Percentiles rank a stretch among this genome's conserved stretches.
Conservation (phyloP, 2,888 invertebrate species). For the Tryphoninae sp. region DNA sequence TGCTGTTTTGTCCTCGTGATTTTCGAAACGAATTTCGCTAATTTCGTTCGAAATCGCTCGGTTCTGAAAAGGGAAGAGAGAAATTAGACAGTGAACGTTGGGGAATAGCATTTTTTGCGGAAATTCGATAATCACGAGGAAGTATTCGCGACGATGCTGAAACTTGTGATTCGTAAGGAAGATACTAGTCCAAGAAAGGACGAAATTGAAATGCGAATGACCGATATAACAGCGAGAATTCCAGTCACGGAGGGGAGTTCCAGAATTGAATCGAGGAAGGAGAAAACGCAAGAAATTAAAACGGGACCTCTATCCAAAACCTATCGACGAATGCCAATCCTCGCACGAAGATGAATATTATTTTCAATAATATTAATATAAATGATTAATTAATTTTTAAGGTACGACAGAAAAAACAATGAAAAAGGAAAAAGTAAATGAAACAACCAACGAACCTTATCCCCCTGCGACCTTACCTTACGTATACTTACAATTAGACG, state of each 20-base stretch:
- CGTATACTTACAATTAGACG: background rate
- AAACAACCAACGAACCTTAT: slow-evolving; percentile 32
- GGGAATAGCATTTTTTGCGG: background rate
- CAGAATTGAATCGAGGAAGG: slow-evolving; percentile 20
- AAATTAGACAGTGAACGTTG: background rate
- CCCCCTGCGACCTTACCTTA: background rate
- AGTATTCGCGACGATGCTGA: slow-evolving; percentile 31
- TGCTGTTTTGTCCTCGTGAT: slow-evolving; percentile 53
- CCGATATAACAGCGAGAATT: slow-evolving; percentile 43
- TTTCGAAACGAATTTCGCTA: background rate
- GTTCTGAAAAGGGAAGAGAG: background rate
- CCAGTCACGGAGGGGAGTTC: slow-evolving; percentile 43
- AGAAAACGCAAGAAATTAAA: slow-evolving; percentile 6
- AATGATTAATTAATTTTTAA: slow-evolving; percentile 49
- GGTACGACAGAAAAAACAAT: slow-evolving; percentile 25
- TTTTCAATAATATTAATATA: slow-evolving; percentile 51
- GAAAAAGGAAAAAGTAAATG: slow-evolving; percentile 31
- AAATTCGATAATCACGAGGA: slow-evolving; percentile 27
- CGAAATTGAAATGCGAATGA: slow-evolving; percentile 27
- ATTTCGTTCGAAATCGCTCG: background rate
- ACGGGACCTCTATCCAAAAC: slow-evolving; percentile 37
- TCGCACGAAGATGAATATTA: slow-evolving; percentile 46
- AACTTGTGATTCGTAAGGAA: slow-evolving; percentile 9
- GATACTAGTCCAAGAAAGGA: slow-evolving; percentile 3
- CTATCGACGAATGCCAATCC: slow-evolving; percentile 45